Percentiles rank a stretch among this genome's conserved stretches.
phyloP scores from a whole-genome alignment of 2,888 invertebrate species.

The Deladenus siricidicola region DNA sequence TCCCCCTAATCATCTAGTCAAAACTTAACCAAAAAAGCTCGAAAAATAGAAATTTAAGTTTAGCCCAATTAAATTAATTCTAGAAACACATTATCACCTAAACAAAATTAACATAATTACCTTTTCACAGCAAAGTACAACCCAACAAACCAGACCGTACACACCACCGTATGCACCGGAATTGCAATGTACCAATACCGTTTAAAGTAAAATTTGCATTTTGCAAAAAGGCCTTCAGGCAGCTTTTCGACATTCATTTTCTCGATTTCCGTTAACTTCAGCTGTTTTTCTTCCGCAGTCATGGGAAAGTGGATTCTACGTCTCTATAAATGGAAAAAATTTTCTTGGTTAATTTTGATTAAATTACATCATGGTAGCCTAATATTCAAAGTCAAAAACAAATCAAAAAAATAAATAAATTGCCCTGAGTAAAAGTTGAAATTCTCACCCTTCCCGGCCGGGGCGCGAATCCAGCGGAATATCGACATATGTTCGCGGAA shows the following conservation, averaged over 20 bases:
- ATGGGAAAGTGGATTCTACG: conserved; percentile 15
- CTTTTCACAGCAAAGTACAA: conserved; percentile 16
- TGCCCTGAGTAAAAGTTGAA: too few relatives aligned
- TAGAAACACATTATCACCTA: neutral
- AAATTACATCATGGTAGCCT: too few relatives aligned
- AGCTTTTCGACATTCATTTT: conserved; percentile 29
- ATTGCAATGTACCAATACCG: conserved; percentile 78
- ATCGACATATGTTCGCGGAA: neutral
- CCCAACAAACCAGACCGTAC: conserved; percentile 69
- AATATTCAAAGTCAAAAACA: too few relatives aligned
- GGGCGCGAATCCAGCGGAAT: neutral
- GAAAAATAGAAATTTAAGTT: neutral
- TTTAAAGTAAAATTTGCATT: conserved; percentile 50
- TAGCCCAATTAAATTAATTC: neutral
- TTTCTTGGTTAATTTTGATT: too few relatives aligned
- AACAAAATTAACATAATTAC: neutral
- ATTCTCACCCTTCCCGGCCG: neutral
- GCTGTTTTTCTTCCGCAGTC: conserved; percentile 40
- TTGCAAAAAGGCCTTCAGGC: conserved; percentile 39
- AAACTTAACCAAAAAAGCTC: neutral
- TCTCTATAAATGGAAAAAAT: neutral
- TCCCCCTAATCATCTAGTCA: too few relatives aligned
- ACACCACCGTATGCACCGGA: conserved; percentile 83
- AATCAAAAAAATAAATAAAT: neutral
- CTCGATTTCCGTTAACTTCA: conserved; percentile 34